phyloP scores from a whole-genome alignment of 2,113 vertebrate species.

The Malurus cyaneus region DNA sequence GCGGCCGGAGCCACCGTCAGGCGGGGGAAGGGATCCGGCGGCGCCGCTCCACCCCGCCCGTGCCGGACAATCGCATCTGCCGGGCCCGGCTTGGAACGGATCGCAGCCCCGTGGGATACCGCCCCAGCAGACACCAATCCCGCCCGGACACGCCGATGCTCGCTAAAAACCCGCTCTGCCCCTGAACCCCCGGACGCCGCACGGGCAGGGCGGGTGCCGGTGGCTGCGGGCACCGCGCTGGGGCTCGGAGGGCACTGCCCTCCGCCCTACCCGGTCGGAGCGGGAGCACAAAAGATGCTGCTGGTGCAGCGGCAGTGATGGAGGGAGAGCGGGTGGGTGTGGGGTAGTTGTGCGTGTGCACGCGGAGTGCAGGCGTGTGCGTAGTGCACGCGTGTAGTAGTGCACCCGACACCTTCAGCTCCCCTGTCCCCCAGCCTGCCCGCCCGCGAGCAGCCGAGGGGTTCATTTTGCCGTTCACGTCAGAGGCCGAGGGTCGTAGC shows the following conservation, averaged over 20 bases:
- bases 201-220: not conserved
- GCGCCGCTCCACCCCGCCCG: not conserved
- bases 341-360: not conserved
- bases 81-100: not conserved
- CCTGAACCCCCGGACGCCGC: not conserved
- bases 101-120: not conserved
- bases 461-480: not conserved
- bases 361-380: not conserved
- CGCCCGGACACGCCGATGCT: not conserved
- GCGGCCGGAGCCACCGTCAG: not conserved
- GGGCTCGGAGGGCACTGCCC: not conserved
- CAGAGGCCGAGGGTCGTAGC: not conserved
- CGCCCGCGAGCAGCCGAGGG: not conserved
- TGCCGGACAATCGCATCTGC: not conserved
- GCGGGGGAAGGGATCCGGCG: not conserved
- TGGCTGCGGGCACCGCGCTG: not conserved
- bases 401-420: not conserved
- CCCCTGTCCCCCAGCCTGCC: not conserved
- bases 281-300: constrained; percentile 44
- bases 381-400: not conserved
- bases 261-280: not conserved
- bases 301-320: not conserved
- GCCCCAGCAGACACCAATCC: not conserved
- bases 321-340: not conserved
- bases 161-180: accelerated